A percentile compares a stretch with the other conserved stretches of the same genome.
phyloP scores from a whole-genome alignment of 1,140 invertebrate species.

The Drosophila jambulina region DNA sequence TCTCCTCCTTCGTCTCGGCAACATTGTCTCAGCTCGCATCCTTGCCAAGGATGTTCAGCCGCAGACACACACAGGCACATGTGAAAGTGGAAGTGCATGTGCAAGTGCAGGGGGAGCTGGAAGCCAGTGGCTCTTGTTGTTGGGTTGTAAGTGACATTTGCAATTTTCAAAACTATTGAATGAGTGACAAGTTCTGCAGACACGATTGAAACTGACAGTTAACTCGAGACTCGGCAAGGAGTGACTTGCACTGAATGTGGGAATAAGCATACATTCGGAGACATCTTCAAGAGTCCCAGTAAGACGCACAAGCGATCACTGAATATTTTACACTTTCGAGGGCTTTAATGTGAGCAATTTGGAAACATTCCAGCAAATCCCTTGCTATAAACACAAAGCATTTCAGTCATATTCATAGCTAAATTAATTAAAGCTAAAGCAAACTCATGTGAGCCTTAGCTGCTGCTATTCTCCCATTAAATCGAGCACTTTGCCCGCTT shows the following conservation, averaged over 20 bases:
- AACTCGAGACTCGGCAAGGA: conserved; percentile 46
- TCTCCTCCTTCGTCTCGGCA: conserved; percentile 38
- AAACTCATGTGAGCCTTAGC: background rate
- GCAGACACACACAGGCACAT: conserved; percentile 12
- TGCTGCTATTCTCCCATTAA: background rate
- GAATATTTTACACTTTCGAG: background rate
- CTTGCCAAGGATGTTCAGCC: conserved; percentile 63
- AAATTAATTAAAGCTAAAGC: background rate
- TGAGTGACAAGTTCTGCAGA: conserved; percentile 85
- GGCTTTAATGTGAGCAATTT: conserved; percentile 3
- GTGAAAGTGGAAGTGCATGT: conserved; percentile 9
- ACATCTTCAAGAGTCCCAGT: conserved; percentile 33
- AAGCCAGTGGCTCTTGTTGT: conserved; percentile 42
- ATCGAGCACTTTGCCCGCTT: conserved; percentile 21
- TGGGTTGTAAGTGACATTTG: conserved; percentile 84
- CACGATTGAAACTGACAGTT: conserved; percentile 84
- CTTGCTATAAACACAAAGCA: background rate
- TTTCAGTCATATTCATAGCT: background rate
- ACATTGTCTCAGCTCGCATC: conserved; percentile 76
- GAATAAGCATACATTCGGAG: conserved; percentile 3
- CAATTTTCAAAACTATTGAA: conserved; percentile 85
- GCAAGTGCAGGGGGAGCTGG: conserved; percentile 1
- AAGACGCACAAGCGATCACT: conserved; percentile 31
- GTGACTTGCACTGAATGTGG: conserved; percentile 39
- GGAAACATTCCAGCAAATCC: background rate